phyloP scores from a whole-genome alignment of 1,140 invertebrate genomes.

The Monochamus saltuarius region DNA sequence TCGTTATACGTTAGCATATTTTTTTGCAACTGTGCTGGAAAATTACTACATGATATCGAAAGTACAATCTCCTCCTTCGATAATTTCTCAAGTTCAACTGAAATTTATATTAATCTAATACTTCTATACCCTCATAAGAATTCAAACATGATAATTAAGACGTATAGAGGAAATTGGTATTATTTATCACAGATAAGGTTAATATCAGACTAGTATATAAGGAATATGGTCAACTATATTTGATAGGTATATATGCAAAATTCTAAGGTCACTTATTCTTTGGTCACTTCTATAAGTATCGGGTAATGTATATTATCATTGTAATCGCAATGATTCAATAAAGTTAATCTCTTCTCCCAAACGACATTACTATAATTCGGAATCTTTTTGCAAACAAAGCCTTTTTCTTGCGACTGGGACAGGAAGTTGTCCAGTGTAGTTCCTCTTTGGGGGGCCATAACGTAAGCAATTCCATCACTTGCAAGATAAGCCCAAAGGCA shows the following conservation, averaged over 20 bases:
- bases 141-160: slow-evolving; percentile 1
- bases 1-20: too few relatives aligned
- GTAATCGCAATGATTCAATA: slow-evolving; percentile 63
- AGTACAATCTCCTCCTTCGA: too few relatives aligned
- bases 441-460: slow-evolving; percentile 77
- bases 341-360: slow-evolving; percentile 66
- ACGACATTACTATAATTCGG: slow-evolving; percentile 64
- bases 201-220: slow-evolving; percentile 47
- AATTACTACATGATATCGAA: too few relatives aligned
- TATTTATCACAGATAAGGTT: slow-evolving; percentile 52
- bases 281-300: slow-evolving; percentile 61
- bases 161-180: slow-evolving; percentile 49
- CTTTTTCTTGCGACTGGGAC: slow-evolving; percentile 58
- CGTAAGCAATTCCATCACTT: slow-evolving; percentile 65
- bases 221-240: slow-evolving; percentile 27
- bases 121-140: too few relatives aligned
- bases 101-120: too few relatives aligned
- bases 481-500: slow-evolving; percentile 69
- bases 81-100: too few relatives aligned
- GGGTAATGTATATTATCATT: slow-evolving; percentile 70
- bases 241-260: slow-evolving; percentile 18
- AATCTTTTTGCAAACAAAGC: slow-evolving; percentile 59
- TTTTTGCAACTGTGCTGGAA: too few relatives aligned
- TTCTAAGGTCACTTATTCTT: slow-evolving; percentile 52
- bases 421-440: slow-evolving; percentile 71